Evolutionary conservation across 2,888 invertebrate species (phyloP).

Genomic region (Philereme vetulata): DNA sequence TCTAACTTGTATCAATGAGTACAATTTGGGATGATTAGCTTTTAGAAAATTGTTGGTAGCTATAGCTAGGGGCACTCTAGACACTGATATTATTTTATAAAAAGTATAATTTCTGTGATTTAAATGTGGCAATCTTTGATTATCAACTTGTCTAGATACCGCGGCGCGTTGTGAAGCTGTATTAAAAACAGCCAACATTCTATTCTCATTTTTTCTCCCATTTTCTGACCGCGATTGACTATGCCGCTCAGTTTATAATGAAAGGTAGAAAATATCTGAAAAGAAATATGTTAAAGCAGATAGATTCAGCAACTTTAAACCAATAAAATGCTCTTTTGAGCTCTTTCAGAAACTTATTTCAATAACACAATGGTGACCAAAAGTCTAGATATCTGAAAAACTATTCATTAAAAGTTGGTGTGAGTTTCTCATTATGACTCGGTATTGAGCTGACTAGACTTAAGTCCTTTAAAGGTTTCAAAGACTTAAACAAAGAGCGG

Average conservation of each 20-base stretch:
- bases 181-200: too few species aligned
- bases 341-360: conserved; percentile 11
- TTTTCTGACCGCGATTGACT: too few species aligned
- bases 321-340: not conserved
- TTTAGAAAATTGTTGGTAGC: not conserved
- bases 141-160: too few species aligned
- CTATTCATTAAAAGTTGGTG: conserved; percentile 53
- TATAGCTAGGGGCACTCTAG: too few species aligned
- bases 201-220: too few species aligned
- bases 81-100: too few species aligned
- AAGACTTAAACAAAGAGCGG: conserved; percentile 30
- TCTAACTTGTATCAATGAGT: conserved; percentile 11
- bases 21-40: conserved; percentile 21
- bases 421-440: conserved; percentile 40
- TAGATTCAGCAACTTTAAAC: not conserved
- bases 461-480: conserved; percentile 18
- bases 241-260: too few species aligned
- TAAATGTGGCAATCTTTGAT: too few species aligned
- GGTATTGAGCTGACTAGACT: conserved; percentile 36
- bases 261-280: not conserved
- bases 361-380: conserved; percentile 33
- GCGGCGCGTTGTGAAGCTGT: too few species aligned
- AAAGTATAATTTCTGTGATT: too few species aligned
- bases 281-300: not conserved
- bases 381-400: conserved; percentile 39